Evolutionary conservation across 2,888 invertebrate genomes (phyloP).

Genomic region (Apamea sordens): DNA sequence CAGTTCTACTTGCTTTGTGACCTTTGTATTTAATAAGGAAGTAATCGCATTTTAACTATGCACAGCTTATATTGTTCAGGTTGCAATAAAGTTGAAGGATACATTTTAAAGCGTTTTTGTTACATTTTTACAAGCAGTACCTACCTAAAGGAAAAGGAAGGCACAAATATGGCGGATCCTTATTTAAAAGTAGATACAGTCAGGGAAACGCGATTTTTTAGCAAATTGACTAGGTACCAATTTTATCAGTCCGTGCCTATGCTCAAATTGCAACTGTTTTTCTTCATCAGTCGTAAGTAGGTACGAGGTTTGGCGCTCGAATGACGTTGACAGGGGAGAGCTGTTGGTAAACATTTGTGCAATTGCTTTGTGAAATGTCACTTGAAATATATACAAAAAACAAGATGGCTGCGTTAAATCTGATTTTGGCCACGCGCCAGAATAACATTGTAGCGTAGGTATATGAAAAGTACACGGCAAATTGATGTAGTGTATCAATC

Average conservation of each 20-base stretch:
- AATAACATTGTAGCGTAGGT: neutral
- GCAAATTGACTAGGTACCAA: neutral
- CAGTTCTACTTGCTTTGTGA: conserved; percentile 27
- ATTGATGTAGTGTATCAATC: neutral
- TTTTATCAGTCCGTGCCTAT: neutral
- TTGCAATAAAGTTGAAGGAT: conserved; percentile 59
- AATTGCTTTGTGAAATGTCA: neutral
- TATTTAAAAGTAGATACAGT: conserved; percentile 12
- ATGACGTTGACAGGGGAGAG: neutral
- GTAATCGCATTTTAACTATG: conserved; percentile 27
- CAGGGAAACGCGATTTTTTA: conserved; percentile 8
- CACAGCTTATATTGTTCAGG: conserved; percentile 9
- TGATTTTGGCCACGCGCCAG: neutral
- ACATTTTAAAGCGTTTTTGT: conserved; percentile 33
- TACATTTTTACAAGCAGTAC: conserved; percentile 38
- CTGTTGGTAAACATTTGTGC: neutral
- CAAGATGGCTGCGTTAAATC: neutral
- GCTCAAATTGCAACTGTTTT: neutral
- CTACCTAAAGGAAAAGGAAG: conserved; percentile 24
- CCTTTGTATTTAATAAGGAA: conserved; percentile 49
- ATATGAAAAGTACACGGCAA: neutral
- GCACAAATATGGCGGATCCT: conserved; percentile 12
- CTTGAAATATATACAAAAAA: neutral
- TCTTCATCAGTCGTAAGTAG: neutral
- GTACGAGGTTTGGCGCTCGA: too few relatives aligned